Conservation (phyloP, 1,140 invertebrate genomes). For the Hylaeus anthracinus region DNA sequence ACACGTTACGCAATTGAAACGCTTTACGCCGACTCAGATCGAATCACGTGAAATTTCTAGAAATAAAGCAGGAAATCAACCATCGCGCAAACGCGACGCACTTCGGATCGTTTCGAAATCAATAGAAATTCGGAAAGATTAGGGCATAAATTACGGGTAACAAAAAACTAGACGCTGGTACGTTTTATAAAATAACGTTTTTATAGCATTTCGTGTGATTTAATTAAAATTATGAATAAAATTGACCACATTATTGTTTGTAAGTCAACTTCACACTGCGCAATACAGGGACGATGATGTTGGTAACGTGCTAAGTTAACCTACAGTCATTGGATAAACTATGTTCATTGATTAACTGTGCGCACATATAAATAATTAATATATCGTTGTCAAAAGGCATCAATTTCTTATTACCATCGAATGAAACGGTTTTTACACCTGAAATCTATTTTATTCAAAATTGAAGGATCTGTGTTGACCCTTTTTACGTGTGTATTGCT, state of each 20-base stretch:
- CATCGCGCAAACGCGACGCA: background rate
- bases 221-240: background rate
- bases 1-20: slow-evolving; percentile 7
- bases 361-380: background rate
- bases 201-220: no score
- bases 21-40: slow-evolving; percentile 9
- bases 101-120: background rate
- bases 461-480: background rate
- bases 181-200: background rate
- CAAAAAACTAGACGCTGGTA: background rate
- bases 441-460: background rate
- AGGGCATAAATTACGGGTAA: background rate
- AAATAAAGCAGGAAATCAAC: slow-evolving; percentile 14
- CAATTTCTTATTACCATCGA: background rate
- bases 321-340: background rate
- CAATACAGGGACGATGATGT: background rate
- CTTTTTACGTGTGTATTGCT: background rate
- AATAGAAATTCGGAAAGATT: background rate
- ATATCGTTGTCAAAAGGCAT: background rate
- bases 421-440: background rate
- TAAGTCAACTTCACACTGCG: background rate
- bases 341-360: background rate
- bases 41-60: slow-evolving; percentile 19
- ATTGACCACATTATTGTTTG: background rate
- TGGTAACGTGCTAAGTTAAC: background rate